phyloP scores from a whole-genome alignment of 2,797 vertebrate species.

The Lutjanus argentimaculatus region DNA sequence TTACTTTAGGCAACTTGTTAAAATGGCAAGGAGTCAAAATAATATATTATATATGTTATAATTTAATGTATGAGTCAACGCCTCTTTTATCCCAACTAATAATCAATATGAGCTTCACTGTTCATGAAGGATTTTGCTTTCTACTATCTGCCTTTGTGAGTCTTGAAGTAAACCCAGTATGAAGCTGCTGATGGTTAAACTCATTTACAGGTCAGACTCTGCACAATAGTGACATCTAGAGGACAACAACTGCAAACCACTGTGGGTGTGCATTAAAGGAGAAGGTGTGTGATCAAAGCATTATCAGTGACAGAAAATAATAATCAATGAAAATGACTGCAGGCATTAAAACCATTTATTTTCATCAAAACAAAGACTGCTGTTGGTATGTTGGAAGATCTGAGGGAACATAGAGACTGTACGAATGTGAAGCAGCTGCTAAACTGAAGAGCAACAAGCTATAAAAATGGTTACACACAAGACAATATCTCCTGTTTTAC shows the following conservation, averaged over 20 bases:
- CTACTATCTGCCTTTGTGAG: not conserved
- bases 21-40: not conserved
- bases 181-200: not conserved
- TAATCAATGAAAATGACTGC: not conserved
- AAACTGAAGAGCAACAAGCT: constrained; percentile 20
- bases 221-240: constrained; percentile 41
- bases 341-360: constrained; percentile 70
- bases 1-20: not conserved
- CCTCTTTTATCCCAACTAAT: not conserved
- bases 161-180: not conserved
- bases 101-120: not conserved
- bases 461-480: constrained; percentile 27
- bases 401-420: constrained; percentile 32
- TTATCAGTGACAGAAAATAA: not conserved
- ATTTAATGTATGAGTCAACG: not conserved
- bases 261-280: not conserved
- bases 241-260: not conserved
- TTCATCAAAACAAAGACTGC: constrained; percentile 48
- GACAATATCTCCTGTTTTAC: constrained; percentile 19
- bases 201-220: not conserved
- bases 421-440: constrained; percentile 26
- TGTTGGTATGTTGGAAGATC: constrained; percentile 41
- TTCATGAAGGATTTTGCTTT: not conserved
- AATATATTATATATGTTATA: not conserved
- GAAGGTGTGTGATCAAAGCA: too few species aligned